Evolutionary conservation across 2,888 invertebrate genomes (phyloP).

Genomic region (Tolmerus cingulatus): DNA sequence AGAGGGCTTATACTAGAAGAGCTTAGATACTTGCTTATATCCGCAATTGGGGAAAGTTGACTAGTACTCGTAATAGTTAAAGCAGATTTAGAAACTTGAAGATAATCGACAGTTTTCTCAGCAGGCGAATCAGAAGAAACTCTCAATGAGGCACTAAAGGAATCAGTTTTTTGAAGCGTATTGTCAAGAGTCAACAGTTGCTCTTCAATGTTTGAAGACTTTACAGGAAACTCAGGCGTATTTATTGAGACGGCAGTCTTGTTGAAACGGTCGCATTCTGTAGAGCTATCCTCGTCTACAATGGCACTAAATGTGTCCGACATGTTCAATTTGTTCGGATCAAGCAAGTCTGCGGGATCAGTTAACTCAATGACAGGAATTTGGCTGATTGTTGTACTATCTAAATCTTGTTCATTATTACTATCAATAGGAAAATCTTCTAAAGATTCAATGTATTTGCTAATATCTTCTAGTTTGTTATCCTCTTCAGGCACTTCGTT

Average conservation of each 20-base stretch:
- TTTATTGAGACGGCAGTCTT: slow-evolving; percentile 48
- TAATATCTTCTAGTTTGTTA: slow-evolving; percentile 35
- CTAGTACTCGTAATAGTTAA: slow-evolving; percentile 54
- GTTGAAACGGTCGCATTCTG: slow-evolving; percentile 55
- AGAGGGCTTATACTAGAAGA: slow-evolving; percentile 54
- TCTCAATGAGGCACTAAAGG: slow-evolving; percentile 42
- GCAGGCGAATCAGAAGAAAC: slow-evolving; percentile 3
- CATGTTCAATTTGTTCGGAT: not conserved
- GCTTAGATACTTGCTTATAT: slow-evolving; percentile 52
- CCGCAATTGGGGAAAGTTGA: slow-evolving; percentile 57
- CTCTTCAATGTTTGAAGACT: not conserved
- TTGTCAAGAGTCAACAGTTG: slow-evolving; percentile 45
- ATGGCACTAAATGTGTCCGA: not conserved
- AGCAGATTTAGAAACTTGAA: slow-evolving; percentile 29
- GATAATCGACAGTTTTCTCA: slow-evolving; percentile 37
- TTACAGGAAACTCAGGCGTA: slow-evolving; percentile 2
- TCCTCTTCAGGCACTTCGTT: slow-evolving; percentile 52
- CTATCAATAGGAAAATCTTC: slow-evolving; percentile 42
- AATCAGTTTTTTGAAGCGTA: slow-evolving; percentile 18
- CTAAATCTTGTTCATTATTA: slow-evolving; percentile 23
- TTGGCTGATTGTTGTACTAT: slow-evolving; percentile 26
- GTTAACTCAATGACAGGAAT: slow-evolving; percentile 37
- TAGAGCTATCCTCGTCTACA: slow-evolving; percentile 55
- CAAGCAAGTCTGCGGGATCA: not conserved
- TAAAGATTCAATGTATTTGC: slow-evolving; percentile 43